Conservation (phyloP, 2,797 vertebrate genomes). For the Microctenopoma lineatum region DNA sequence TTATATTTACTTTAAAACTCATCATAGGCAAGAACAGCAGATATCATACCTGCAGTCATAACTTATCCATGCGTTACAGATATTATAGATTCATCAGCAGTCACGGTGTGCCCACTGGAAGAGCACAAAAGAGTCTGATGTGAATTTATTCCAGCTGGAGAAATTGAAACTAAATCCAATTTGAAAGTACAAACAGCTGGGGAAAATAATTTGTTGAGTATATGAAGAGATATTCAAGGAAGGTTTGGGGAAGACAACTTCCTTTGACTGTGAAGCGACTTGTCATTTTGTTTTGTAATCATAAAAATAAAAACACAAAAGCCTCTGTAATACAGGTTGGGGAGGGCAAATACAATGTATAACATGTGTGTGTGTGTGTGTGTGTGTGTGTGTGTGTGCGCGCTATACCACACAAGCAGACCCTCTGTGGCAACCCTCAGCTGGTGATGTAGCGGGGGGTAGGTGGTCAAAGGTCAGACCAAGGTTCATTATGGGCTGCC, state of each 20-base stretch:
- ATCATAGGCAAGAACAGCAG: constrained; percentile 36
- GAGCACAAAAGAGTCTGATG: constrained; percentile 40
- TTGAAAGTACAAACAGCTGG: constrained; percentile 5
- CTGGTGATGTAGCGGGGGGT: constrained; percentile 55
- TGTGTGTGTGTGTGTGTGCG: constrained; percentile 9
- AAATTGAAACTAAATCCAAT: constrained; percentile 33
- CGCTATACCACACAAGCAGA: constrained; percentile 48
- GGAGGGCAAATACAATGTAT: background rate
- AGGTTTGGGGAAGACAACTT: background rate
- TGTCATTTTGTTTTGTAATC: background rate
- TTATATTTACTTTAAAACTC: constrained; percentile 7
- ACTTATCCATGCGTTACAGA: constrained; percentile 68
- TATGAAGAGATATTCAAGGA: background rate
- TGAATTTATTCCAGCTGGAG: constrained; percentile 45
- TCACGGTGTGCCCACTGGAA: constrained; percentile 52
- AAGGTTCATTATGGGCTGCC: constrained; percentile 64
- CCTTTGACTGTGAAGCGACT: background rate
- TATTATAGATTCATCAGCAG: constrained; percentile 60
- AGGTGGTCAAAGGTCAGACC: constrained; percentile 68
- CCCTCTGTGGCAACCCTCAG: constrained; percentile 63
- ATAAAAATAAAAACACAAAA: background rate
- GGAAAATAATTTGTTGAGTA: background rate
- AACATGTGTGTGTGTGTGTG: constrained; percentile 2
- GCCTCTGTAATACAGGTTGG: background rate
- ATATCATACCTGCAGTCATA: constrained; percentile 54